phyloP scores from a whole-genome alignment of 2,888 invertebrate genomes.

The Agrilus cyanescens region DNA sequence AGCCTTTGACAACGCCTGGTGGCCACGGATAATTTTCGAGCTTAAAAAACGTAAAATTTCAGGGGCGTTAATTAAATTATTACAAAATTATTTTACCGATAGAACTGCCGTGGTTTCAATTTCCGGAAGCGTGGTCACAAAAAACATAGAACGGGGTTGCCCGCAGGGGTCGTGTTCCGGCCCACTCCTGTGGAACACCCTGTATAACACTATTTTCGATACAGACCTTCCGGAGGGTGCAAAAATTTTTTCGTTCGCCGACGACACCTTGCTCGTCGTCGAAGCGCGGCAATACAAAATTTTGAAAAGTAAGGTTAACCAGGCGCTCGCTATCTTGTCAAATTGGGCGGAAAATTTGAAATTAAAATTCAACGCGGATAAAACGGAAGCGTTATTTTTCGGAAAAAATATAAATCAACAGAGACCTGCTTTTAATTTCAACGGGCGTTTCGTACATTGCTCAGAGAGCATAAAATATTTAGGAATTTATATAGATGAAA shows the following conservation, averaged over 20 bases:
- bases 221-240: no score
- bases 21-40: no score
- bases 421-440: constrained; percentile 7
- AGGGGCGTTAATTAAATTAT: background rate
- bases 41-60: background rate
- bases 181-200: no score
- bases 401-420: constrained; percentile 5
- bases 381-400: constrained; percentile 9
- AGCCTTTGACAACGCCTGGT: constrained; percentile 24
- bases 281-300: no score
- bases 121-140: background rate
- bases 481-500: constrained; percentile 6
- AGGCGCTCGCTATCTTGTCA: background rate
- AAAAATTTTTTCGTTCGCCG: no score
- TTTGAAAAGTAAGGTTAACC: background rate
- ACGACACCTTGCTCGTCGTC: no score
- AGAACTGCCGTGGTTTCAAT: constrained; percentile 2
- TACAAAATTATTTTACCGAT: constrained; percentile 1
- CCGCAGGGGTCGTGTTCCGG: constrained; percentile 12
- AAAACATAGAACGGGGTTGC: constrained; percentile 4
- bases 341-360: background rate
- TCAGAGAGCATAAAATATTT: constrained; percentile 5
- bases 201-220: no score
- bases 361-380: constrained; percentile 6
- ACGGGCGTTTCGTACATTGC: constrained; percentile 1